Evolutionary conservation across 1,140 invertebrate genomes (phyloP), one percentile per base, ranked within the genome.

Genomic region (Drosophila varians): DNA sequence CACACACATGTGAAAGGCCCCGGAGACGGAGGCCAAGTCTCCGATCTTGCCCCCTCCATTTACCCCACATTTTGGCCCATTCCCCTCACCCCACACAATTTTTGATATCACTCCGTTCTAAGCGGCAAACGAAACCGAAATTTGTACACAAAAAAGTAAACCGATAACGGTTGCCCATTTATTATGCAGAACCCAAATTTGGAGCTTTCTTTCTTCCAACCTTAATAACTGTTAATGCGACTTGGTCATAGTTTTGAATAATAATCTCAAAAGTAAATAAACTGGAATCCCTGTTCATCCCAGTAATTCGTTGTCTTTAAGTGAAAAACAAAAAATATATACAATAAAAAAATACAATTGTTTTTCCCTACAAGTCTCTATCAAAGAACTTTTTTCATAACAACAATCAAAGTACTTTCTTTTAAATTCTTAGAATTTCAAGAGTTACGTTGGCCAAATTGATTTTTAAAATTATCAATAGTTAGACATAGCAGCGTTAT

Each of bases 1-100:
- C 55, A 62, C 51, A 53, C 42, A 40, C 51, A 74, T 73, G 77
- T 72, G 77, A 80, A 82, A 80, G 77, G 78, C 71, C 54, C 40
- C 28, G 0, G 62, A 42, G 26, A 31, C 23, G 16, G 36, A 31
- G 28, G 28, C 57, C 71, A 34, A 45, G 45, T 51, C 42, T 25
- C 16, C 52, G n/a, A 14, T 11, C 34, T 4, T 36, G 9, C 34
- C 3, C 34, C 34, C n/a, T 11, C 34, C 4, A 12, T 2, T 16
- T 38, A 38, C 12, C 36, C 36, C 36, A 7, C 36, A 5, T 16
- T 16, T 16, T 16, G 2, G n/a, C n/a, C 34, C 36, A 7, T 11
- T 38, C 28, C 25, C 42, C n/a, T 40, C 11, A 52, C 40, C n/a
- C n/a, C n/a, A n/a, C n/a, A 21, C 2, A 47, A 61, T 48, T 61